Evolutionary conservation across 2,113 vertebrate genomes (phyloP).

Genomic region (Monopterus albus): DNA sequence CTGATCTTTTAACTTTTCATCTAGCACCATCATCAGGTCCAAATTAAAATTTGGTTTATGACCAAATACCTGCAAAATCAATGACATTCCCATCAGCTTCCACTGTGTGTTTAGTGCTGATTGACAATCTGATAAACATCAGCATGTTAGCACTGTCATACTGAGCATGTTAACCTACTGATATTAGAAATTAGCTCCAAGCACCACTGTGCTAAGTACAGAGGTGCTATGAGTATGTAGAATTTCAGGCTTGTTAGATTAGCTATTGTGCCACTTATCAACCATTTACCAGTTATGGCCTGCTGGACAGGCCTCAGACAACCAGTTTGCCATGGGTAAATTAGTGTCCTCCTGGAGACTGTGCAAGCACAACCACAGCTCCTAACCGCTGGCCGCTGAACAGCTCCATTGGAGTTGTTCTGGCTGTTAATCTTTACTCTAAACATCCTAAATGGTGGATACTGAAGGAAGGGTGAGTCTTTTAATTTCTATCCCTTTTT

Average conservation of each 20-base stretch:
- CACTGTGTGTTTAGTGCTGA: neutral
- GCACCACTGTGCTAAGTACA: neutral
- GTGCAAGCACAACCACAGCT: neutral
- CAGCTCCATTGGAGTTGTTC: neutral
- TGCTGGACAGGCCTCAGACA: neutral
- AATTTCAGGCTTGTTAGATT: neutral
- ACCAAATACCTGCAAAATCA: neutral
- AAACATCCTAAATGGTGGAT: neutral
- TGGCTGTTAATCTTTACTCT: neutral
- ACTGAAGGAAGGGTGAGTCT: neutral
- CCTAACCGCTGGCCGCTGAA: neutral
- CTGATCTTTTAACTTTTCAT: too few relatives aligned
- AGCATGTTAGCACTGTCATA: neutral
- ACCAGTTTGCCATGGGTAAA: too few relatives aligned
- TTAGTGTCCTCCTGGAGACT: neutral
- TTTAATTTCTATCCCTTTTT: neutral
- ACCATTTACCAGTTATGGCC: neutral
- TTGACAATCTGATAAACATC: neutral
- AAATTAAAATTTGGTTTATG: neutral
- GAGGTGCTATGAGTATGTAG: too few relatives aligned
- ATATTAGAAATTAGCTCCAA: neutral
- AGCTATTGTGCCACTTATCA: neutral
- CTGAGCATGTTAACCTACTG: too few relatives aligned
- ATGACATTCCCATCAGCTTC: neutral
- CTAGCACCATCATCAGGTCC: neutral